These are phyloP conservation scores for Caenorhabditis virilis DNA, from an alignment of 2,888 invertebrate genomes.

Conservation along the genomic window DNA sequence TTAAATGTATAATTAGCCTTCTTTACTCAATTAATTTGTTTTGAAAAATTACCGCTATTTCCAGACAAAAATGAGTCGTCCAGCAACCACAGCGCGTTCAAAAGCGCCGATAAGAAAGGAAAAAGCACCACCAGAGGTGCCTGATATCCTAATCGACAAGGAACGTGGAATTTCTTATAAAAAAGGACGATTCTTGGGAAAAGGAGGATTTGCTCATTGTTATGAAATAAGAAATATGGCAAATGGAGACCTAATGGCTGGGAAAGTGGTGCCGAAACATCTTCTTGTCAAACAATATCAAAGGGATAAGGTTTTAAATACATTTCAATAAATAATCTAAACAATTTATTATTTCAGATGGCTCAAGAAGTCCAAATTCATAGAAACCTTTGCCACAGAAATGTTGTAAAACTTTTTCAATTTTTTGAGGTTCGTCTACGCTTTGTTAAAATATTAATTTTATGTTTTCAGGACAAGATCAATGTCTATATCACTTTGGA, in stretches of 20 bases:
- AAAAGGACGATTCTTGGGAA: conserved; percentile 72
- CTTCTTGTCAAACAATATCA: conserved; percentile 90
- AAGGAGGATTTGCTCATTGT: conserved; percentile 74
- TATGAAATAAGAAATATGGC: conserved; percentile 88
- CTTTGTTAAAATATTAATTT: too few species aligned
- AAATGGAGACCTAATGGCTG: conserved; percentile 83
- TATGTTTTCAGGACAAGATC: too few species aligned
- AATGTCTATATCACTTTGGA: conserved; percentile 90
- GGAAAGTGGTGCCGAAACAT: conserved; percentile 93
- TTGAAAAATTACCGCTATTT: too few species aligned
- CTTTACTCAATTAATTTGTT: too few species aligned
- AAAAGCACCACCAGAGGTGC: conserved; percentile 38
- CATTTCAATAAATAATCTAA: background rate
- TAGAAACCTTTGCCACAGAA: conserved; percentile 82
- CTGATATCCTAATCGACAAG: conserved; percentile 17
- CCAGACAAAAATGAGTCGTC: background rate
- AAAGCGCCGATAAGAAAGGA: conserved; percentile 18
- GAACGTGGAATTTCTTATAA: conserved; percentile 21
- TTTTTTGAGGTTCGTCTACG: too few species aligned
- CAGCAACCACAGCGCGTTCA: background rate
- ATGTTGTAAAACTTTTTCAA: conserved; percentile 90
- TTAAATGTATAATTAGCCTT: too few species aligned
- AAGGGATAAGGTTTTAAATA: conserved; percentile 83
- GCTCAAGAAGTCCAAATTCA: conserved; percentile 90
- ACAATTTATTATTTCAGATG: conserved; percentile 69